Percentiles rank a stretch among this genome's conserved stretches.
phyloP scores from a whole-genome alignment of 2,797 vertebrate genomes.

The Poecilia velifera region DNA sequence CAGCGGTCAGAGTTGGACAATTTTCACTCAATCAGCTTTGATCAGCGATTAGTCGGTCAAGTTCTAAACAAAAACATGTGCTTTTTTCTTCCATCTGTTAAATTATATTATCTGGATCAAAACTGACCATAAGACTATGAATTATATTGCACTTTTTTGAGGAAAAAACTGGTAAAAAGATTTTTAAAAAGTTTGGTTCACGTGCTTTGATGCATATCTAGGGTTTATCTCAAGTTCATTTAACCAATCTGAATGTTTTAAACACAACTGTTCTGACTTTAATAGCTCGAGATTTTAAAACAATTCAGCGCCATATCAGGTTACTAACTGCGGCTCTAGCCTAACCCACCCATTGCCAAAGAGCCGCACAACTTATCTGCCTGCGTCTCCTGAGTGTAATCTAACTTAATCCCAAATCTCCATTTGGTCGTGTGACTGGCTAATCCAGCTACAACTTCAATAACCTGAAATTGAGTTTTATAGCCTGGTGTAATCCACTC shows the following conservation, averaged over 20 bases:
- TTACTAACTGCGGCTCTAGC: background rate
- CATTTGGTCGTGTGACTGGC: slow-evolving; percentile 57
- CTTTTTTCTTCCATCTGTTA: background rate
- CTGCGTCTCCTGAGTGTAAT: slow-evolving; percentile 53
- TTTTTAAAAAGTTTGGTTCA: background rate
- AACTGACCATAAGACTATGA: background rate
- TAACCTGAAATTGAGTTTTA: slow-evolving; percentile 52
- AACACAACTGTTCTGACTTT: background rate
- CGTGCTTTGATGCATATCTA: background rate
- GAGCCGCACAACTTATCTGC: slow-evolving; percentile 27
- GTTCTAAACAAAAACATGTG: background rate
- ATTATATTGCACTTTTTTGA: background rate
- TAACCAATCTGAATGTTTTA: background rate
- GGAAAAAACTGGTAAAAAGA: background rate
- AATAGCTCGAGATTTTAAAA: background rate
- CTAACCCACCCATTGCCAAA: slow-evolving; percentile 20
- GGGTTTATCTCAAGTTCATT: background rate
- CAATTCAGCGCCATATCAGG: background rate
- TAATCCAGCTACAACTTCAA: slow-evolving; percentile 59
- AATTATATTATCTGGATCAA: background rate
- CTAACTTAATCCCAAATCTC: slow-evolving; percentile 70
- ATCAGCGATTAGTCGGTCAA: background rate
- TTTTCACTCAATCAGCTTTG: background rate
- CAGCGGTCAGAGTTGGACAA: background rate
- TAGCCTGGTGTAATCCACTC: slow-evolving; percentile 67